Evolutionary conservation across 2,113 vertebrate species (phyloP), one percentile per base, ranked within the genome.

Genomic region (Istiophorus platypterus): DNA sequence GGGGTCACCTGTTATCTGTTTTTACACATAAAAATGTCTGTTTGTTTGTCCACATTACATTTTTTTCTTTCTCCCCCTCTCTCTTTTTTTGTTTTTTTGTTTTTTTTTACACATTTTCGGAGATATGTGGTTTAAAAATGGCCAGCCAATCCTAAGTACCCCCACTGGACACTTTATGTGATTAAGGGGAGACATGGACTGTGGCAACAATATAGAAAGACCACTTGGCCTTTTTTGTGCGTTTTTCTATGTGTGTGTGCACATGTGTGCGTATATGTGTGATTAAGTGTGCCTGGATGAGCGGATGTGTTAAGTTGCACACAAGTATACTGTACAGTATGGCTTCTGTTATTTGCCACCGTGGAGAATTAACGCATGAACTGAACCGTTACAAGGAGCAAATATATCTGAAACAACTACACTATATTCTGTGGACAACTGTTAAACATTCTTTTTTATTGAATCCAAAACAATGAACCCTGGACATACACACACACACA

Each of bases 251-350:
- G 71, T 76, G 66, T 84, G 62, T 49, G 62, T 68, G 75, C 54
- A 58, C 78, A 57, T 56, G 58, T 51, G 64, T 69, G 76, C 42
- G 59, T 80, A 85, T 87, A 78, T 67, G 90, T 42, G 86, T 81
- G 86, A 68, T 75, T 72, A 65, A 29, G 88, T 80, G 90, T 88
- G 85, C 67, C 74, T 88, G 92, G 88, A 85, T 85, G 86, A 78
- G 74, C 20, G 88, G 58, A 64, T 87, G 83, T 83, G 80, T 86
- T 56, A 65, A 85, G 84, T 88, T 94, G 91, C 93, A 95, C 94
- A 95, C 93, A 86, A 91, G 84, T 92, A 93, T 93, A 94, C 92
- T 95, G 95, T 95, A 95, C 91, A 94, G 92, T 93, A 95, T 87
- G 90, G 92, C 94, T 95, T 94, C 91, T 66, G 90, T 88, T 92